A percentile compares a stretch with the other conserved stretches of the same genome.
These are phyloP conservation scores for Oreochromis grahami DNA, from an alignment of 2,797 vertebrate genomes.

Conservation along the genomic window DNA sequence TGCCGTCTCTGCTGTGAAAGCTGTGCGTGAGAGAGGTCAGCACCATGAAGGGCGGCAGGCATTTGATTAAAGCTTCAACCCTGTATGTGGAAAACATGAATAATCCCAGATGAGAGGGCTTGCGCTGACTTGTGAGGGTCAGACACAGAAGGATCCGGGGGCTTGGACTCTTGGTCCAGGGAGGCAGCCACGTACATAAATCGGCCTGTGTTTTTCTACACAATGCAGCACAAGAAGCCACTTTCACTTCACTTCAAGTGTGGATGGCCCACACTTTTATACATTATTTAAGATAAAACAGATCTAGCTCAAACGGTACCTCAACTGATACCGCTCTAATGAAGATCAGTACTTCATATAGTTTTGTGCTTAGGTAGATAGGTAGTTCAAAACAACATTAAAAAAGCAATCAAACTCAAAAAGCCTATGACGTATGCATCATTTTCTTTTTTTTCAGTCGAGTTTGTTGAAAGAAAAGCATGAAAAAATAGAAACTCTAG, in stretches of 20 bases:
- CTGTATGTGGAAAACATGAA: slow-evolving; percentile 54
- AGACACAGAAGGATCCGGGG: slow-evolving; percentile 13
- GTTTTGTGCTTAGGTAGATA: not conserved
- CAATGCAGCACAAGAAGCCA: slow-evolving; percentile 3
- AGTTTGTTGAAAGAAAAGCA: not conserved
- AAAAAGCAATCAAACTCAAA: not conserved
- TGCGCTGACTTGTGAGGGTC: slow-evolving; percentile 42
- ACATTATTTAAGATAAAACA: not conserved
- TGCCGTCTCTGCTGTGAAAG: slow-evolving; percentile 40
- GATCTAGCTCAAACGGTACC: not conserved
- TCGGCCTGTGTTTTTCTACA: slow-evolving; percentile 1
- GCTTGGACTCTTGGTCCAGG: not conserved
- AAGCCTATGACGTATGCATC: not conserved
- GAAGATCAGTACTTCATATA: not conserved
- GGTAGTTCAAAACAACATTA: not conserved
- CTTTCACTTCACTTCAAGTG: not conserved
- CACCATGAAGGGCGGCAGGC: slow-evolving; percentile 35
- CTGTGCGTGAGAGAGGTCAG: slow-evolving; percentile 38
- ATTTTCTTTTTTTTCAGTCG: not conserved
- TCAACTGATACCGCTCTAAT: not conserved
- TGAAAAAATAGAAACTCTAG: not conserved
- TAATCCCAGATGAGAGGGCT: slow-evolving; percentile 58
- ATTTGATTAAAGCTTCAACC: slow-evolving; percentile 60
- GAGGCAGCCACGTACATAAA: slow-evolving; percentile 25
- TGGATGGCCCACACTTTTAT: not conserved